These are phyloP conservation scores for Brachionus rotundiformis DNA, from an alignment of 1,140 invertebrate species.

Conservation along the genomic window DNA sequence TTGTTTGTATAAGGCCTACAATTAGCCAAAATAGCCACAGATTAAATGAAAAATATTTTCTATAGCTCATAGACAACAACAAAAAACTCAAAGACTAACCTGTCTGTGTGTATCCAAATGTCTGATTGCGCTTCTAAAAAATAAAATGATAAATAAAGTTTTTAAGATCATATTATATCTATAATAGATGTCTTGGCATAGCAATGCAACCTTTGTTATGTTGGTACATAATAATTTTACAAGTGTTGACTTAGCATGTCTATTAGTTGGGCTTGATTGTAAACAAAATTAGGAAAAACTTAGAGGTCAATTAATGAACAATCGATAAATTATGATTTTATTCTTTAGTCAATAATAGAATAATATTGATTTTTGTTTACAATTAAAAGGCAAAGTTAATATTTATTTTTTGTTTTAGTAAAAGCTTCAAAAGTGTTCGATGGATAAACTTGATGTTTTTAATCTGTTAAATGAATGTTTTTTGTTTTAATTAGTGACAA, in stretches of 20 bases:
- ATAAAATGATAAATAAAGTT: neutral
- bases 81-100: neutral
- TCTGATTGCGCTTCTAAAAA: neutral
- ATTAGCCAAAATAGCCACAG: too few species aligned
- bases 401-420: too few species aligned
- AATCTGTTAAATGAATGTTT: too few species aligned
- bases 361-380: neutral
- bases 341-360: neutral
- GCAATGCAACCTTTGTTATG: neutral
- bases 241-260: too few species aligned
- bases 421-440: too few species aligned
- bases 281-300: too few species aligned
- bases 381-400: neutral
- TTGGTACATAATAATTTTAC: neutral
- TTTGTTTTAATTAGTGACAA: neutral
- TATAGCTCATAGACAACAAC: too few species aligned
- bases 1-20: neutral
- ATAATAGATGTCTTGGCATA: neutral
- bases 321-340: constrained; percentile 10
- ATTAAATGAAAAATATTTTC: neutral
- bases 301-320: neutral
- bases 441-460: too few species aligned
- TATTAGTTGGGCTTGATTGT: too few species aligned
- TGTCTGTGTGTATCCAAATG: neutral
- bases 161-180: neutral